Evolutionary conservation across 2,797 vertebrate genomes (phyloP).

Genomic region (Gambelia wislizenii): DNA sequence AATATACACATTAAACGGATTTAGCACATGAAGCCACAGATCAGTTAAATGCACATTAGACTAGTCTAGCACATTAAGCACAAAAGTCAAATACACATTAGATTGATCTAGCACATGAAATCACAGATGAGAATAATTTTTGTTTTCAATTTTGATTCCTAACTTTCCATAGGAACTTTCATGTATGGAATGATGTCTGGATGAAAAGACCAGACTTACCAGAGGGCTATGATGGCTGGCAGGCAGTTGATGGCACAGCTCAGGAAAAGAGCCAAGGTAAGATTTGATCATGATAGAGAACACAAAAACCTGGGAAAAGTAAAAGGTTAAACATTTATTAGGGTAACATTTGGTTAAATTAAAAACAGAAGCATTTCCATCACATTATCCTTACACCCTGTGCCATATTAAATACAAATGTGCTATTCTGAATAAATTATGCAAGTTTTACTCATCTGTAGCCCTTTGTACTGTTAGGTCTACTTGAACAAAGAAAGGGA

Average conservation of each 20-base stretch:
- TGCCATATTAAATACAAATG: not conserved
- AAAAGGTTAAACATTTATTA: not conserved
- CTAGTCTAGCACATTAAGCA: no score
- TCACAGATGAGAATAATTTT: not conserved
- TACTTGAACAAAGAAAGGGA: not conserved
- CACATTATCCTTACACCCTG: not conserved
- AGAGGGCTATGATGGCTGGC: conserved; percentile 71
- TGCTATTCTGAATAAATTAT: not conserved
- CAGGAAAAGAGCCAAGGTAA: conserved; percentile 77
- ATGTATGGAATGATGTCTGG: conserved; percentile 77
- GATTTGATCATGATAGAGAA: not conserved
- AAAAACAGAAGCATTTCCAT: no score
- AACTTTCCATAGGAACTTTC: conserved; percentile 72
- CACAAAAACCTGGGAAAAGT: not conserved
- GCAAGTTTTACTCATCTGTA: not conserved
- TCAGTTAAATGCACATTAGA: no score
- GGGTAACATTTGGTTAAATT: no score
- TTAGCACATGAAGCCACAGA: not conserved
- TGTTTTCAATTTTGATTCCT: conserved; percentile 27
- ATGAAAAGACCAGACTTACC: conserved; percentile 74
- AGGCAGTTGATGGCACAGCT: conserved; percentile 75
- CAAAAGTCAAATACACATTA: no score
- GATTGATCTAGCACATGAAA: no score
- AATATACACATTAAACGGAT: not conserved
- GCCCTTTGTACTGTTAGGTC: not conserved